Evolutionary conservation across 2,888 invertebrate genomes (phyloP), one percentile per base, ranked within the genome.

Genomic region (Eudemis profundana): DNA sequence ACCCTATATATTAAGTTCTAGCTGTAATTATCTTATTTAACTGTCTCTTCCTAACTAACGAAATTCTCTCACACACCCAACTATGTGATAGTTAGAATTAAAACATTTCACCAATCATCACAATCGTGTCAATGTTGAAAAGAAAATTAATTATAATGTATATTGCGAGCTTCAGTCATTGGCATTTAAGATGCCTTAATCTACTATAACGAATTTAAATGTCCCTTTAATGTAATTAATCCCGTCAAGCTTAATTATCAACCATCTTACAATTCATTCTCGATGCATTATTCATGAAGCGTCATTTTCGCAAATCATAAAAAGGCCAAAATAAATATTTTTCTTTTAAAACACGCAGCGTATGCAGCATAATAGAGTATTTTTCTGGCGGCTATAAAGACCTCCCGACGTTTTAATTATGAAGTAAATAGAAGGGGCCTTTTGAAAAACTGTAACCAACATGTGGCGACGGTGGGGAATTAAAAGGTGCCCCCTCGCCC

Each of bases 351-450:
- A 57, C 69, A 56, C 60, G 61, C 59, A 70, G 54, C 70, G 68
- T 47, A 44, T 36, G 47, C 70, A 70, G 69, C 71, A 73, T 77
- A 74, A 75, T 77, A 73, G 72, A 70, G 72, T 68, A 73, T 76
- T 79, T 70, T 74, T 69, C 66, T 67, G 66, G 70, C 69, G 68
- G 74, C 71, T 72, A 70, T 79, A 79, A 81, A 79, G 72, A 73
- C 75, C 77, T 71, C 71, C 77, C 77, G 74, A 70, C 70, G 72
- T 75, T 81, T 82, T 83, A 83, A 85, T 83, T 84, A 79, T 79
- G 67, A 61, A 68, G 74, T 74, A 78, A 82, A 82, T 74, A 77
- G 74, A 72, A 71, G 74, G 59, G 57, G 50, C 56, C 65, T 66
- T 66, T 63, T 68, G 51, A 68, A 66, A 67, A 69, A 67, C 69